Evolutionary conservation across 2,113 vertebrate genomes (phyloP).

Genomic region (Australoheros scitulus): DNA sequence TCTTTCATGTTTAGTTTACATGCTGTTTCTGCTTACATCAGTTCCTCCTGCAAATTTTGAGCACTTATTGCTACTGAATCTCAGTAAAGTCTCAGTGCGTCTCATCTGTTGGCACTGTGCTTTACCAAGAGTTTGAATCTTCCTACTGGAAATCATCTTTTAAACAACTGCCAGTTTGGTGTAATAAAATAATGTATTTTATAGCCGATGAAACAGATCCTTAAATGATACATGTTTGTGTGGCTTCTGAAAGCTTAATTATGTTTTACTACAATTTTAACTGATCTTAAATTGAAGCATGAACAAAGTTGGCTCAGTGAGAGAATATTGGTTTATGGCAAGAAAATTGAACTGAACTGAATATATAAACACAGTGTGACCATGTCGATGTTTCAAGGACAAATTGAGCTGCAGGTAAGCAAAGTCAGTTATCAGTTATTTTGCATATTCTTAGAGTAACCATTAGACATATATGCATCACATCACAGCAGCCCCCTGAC

Average conservation of each 20-base stretch:
- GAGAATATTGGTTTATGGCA: neutral
- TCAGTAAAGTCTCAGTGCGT: neutral
- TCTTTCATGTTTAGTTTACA: no score
- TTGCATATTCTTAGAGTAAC: neutral
- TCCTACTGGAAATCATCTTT: neutral
- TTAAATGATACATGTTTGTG: neutral
- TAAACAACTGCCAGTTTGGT: neutral
- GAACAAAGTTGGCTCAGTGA: conserved; percentile 2
- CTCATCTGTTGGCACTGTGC: neutral
- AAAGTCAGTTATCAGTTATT: no score
- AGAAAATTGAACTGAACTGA: neutral
- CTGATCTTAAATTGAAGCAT: neutral
- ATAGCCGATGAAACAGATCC: neutral
- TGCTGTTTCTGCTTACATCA: no score
- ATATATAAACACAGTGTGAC: neutral
- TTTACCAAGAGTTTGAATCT: neutral
- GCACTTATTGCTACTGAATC: neutral
- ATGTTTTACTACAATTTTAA: neutral
- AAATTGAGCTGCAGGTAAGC: neutral
- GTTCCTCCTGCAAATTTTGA: no score
- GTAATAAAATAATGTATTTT: neutral
- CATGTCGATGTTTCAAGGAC: neutral
- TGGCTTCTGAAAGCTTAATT: neutral
- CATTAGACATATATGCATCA: neutral
- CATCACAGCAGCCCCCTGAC: neutral